Base-by-base conservation (phyloP, 2,113 vertebrate species). In the Galemys pyrenaicus region DNA sequence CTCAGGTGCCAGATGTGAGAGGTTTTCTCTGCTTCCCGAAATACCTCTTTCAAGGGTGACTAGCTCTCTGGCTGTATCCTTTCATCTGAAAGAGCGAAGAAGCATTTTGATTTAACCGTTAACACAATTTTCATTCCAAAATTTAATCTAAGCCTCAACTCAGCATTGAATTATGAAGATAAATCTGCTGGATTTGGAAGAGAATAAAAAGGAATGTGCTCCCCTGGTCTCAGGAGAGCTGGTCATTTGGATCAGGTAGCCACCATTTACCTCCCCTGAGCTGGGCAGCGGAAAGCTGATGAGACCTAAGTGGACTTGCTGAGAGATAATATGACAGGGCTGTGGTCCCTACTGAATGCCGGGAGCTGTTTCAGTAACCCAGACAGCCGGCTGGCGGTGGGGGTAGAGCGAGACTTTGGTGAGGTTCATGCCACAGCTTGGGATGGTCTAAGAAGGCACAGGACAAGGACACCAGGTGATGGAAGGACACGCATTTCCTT, bases 111-210 rank as follows among this genome's bases (percentile, higher is more conserved):
- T 56, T 71, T 87, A 73, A 91, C 88, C 30, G 26, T 62, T 41
- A 87, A 82, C 16, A 49, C 4, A 26, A 74, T 91, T 91, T 89
- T 89, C 91, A 77, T 78, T 91, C 20, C 46, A 56, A 89, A 86
- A 84, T 60, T 49, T 37, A 81, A 81, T 92, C 79, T 68, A 44
- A 41, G 67, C n/a, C 37, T 89, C 41, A 24, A 70, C 8, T 77
- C 60, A 26, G 37, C 75, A 65, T 83, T 56, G 65, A 58, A 82
- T 73, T 35, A 62, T 39, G 39, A 94, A 83, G 35, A n/a, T 46
- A 73, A 24, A 44, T 32, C 41, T 44, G 13, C 65, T 39, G 19
- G 41, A 22, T 39, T 44, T n/a, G 82, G 35, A 28, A 44, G 58
- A 11, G 54, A 86, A 89, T 32, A 39, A 51, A 56, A 49, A 60